These are phyloP conservation scores for Temnothorax unifasciatus DNA, from an alignment of 2,888 invertebrate species.

Conservation along the genomic window DNA sequence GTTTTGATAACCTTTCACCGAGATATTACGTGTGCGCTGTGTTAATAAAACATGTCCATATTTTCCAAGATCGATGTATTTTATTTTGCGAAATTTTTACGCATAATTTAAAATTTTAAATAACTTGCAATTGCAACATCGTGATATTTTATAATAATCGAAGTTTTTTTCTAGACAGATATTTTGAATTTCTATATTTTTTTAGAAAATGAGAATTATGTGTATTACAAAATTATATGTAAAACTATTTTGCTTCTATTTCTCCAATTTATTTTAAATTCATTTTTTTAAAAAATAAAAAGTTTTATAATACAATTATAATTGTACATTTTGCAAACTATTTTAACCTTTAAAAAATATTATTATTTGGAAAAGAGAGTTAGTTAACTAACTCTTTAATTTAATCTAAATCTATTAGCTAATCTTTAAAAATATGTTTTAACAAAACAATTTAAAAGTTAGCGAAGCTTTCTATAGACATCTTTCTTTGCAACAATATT, in stretches of 20 bases:
- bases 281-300: not conserved
- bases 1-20: not conserved
- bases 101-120: not conserved
- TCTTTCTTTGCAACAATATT: too few relatives aligned
- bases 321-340: too few relatives aligned
- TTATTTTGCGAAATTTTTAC: not conserved
- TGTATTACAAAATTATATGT: not conserved
- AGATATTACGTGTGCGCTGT: not conserved
- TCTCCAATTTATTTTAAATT: not conserved
- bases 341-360: too few relatives aligned
- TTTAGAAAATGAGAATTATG: not conserved
- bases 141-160: not conserved
- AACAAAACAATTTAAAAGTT: too few relatives aligned
- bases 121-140: not conserved
- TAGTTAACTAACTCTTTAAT: too few relatives aligned
- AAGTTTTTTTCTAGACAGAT: not conserved
- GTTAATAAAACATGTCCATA: not conserved
- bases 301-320: too few relatives aligned
- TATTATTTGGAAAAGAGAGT: too few relatives aligned
- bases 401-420: too few relatives aligned
- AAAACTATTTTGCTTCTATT: not conserved
- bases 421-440: too few relatives aligned
- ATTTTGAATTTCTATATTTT: not conserved
- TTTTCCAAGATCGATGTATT: conserved; percentile 1
- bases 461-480: too few relatives aligned